A percentile compares a stretch with the other conserved stretches of the same genome.
These are phyloP conservation scores for Sylvia atricapilla DNA, from an alignment of 2,113 vertebrate genomes.

Conservation along the genomic window DNA sequence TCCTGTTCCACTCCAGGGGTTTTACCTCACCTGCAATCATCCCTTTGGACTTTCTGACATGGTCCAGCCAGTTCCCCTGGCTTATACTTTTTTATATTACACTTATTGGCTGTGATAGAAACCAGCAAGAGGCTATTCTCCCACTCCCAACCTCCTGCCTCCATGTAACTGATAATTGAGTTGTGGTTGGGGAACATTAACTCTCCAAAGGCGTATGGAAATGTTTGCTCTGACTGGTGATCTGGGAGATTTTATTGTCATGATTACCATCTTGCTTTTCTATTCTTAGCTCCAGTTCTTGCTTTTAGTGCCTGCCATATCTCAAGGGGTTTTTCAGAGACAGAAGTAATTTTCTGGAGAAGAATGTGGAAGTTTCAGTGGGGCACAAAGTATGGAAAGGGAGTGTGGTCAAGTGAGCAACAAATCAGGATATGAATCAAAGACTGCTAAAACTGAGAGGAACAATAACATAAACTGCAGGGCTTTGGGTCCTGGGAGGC, in stretches of 20 bases:
- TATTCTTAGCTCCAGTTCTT: conserved; percentile 40
- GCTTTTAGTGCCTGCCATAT: conserved; percentile 35
- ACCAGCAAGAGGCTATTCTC: neutral
- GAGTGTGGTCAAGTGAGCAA: neutral
- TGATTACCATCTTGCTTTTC: conserved; percentile 43
- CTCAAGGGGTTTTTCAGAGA: conserved; percentile 39
- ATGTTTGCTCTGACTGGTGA: conserved; percentile 43
- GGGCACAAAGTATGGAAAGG: neutral
- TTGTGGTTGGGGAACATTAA: conserved; percentile 32
- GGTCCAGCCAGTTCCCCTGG: neutral
- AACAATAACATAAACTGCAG: neutral
- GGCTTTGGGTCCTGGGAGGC: neutral
- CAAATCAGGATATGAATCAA: conserved; percentile 5
- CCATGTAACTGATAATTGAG: neutral
- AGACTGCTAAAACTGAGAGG: neutral
- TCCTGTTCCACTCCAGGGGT: neutral
- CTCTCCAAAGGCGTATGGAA: conserved; percentile 21
- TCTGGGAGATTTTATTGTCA: conserved; percentile 44
- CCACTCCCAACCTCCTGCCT: neutral
- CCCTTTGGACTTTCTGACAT: neutral
- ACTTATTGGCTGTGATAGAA: neutral
- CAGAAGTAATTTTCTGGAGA: conserved; percentile 45
- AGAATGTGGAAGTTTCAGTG: neutral
- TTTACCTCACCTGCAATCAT: neutral
- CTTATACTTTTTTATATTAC: neutral